phyloP scores from a whole-genome alignment of 2,797 vertebrate species.

The Tachyglossus aculeatus region DNA sequence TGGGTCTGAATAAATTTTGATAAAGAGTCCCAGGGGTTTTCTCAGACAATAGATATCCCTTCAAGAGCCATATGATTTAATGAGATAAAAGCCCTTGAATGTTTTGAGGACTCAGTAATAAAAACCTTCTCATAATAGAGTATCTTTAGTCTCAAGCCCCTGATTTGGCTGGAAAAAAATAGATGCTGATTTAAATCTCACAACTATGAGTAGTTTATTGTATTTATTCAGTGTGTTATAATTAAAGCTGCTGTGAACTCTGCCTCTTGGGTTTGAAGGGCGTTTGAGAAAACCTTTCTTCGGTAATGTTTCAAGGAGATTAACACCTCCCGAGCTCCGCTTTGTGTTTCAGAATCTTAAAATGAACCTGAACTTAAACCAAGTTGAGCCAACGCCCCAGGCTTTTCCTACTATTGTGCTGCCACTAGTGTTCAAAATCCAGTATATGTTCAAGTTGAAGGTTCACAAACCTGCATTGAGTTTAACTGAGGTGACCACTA shows the following conservation, averaged over 20 bases:
- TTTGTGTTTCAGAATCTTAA: slow-evolving; percentile 33
- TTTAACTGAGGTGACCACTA: too few relatives aligned
- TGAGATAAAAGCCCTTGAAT: slow-evolving; percentile 3
- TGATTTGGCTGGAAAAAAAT: slow-evolving; percentile 33
- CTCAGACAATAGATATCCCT: slow-evolving; percentile 17
- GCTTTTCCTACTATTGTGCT: not conserved
- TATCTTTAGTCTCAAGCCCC: slow-evolving; percentile 1
- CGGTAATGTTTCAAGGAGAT: slow-evolving; percentile 39
- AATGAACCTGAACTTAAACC: slow-evolving; percentile 3
- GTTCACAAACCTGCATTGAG: not conserved
- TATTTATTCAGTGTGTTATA: slow-evolving; percentile 52
- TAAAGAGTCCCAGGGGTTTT: not conserved
- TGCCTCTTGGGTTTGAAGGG: slow-evolving; percentile 17
- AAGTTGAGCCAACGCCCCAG: not conserved
- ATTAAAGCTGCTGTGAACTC: slow-evolving; percentile 53
- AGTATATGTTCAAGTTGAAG: not conserved
- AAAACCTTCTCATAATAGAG: slow-evolving; percentile 7
- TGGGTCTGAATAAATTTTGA: slow-evolving; percentile 2
- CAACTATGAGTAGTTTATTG: slow-evolving; percentile 6
- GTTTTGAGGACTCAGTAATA: slow-evolving; percentile 2
- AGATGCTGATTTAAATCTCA: slow-evolving; percentile 25
- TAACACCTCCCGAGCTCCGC: slow-evolving; percentile 36
- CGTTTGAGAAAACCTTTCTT: slow-evolving; percentile 50
- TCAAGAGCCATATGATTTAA: not conserved
- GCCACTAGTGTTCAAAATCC: not conserved